phyloP scores from a whole-genome alignment of 2,113 vertebrate species.

The Oncorhynchus clarkii region DNA sequence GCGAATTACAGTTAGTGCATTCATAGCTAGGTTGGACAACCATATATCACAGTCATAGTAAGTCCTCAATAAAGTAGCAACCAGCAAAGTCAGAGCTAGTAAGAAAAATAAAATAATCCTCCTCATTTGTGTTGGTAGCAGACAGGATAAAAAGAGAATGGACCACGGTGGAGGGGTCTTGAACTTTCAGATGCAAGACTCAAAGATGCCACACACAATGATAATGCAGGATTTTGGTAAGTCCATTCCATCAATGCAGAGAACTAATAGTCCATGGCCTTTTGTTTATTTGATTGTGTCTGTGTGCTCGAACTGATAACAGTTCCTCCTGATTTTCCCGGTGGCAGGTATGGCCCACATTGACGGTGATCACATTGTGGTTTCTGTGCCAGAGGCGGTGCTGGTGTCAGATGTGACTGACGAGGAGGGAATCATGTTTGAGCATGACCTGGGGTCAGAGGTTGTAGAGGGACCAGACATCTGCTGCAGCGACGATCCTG shows the following conservation, averaged over 20 bases:
- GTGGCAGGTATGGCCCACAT: slow-evolving; percentile 87
- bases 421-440: slow-evolving; percentile 82
- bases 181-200: slow-evolving; percentile 82
- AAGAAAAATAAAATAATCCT: no score
- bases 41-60: no score
- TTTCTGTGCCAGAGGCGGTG: slow-evolving; percentile 86
- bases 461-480: slow-evolving; percentile 47
- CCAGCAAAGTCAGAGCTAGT: no score
- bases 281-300: no score
- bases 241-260: neutral
- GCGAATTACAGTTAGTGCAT: no score
- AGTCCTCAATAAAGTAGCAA: no score
- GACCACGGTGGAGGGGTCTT: slow-evolving; percentile 86
- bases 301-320: neutral
- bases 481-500: slow-evolving; percentile 56
- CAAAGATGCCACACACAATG: slow-evolving; percentile 89
- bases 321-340: slow-evolving; percentile 33
- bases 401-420: slow-evolving; percentile 87
- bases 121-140: slow-evolving; percentile 5
- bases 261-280: neutral
- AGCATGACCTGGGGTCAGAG: slow-evolving; percentile 75
- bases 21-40: no score
- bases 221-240: slow-evolving; percentile 92
- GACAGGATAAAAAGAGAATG: slow-evolving; percentile 75
- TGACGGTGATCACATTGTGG: slow-evolving; percentile 88